Percentiles rank a stretch among this genome's conserved stretches.
phyloP scores from a whole-genome alignment of 2,888 invertebrate species.

The Dastarcus helophoroides region DNA sequence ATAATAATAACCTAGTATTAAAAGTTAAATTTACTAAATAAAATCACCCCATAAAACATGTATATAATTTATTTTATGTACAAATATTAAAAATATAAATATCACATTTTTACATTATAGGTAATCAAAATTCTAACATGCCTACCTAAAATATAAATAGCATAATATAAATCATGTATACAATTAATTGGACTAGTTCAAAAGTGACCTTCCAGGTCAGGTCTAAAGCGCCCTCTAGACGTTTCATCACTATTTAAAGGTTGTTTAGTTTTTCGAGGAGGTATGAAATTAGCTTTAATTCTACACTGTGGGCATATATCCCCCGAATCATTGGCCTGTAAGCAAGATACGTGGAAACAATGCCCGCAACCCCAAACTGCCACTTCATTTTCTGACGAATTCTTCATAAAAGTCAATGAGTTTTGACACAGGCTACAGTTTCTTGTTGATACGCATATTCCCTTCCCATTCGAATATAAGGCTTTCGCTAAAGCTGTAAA shows the following conservation, averaged over 20 bases:
- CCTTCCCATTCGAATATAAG: constrained; percentile 26
- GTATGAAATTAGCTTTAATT: constrained; percentile 20
- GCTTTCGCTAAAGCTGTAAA: constrained; percentile 33
- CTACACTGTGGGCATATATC: constrained; percentile 31
- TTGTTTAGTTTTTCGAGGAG: constrained; percentile 11
- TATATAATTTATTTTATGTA: no score
- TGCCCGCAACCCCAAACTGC: constrained; percentile 35
- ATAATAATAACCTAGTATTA: no score
- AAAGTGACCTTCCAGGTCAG: constrained; percentile 35
- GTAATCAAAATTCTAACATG: no score
- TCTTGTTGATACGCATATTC: constrained; percentile 27
- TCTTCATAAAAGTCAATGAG: constrained; percentile 21
- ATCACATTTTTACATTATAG: no score
- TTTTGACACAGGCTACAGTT: constrained; percentile 31
- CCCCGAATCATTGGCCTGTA: constrained; percentile 20
- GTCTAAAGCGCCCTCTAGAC: constrained; percentile 20
- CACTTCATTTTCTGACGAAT: constrained; percentile 22
- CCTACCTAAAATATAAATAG: no score
- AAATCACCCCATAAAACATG: no score
- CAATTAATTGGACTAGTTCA: no score
- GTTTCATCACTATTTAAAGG: not conserved
- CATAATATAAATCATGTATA: no score
- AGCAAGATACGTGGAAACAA: constrained; percentile 28
- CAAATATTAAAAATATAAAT: no score
- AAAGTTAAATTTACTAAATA: no score